Evolutionary conservation across 2,797 vertebrate genomes (phyloP), one percentile per base, ranked within the genome.

Genomic region (Acanthurus tractus): DNA sequence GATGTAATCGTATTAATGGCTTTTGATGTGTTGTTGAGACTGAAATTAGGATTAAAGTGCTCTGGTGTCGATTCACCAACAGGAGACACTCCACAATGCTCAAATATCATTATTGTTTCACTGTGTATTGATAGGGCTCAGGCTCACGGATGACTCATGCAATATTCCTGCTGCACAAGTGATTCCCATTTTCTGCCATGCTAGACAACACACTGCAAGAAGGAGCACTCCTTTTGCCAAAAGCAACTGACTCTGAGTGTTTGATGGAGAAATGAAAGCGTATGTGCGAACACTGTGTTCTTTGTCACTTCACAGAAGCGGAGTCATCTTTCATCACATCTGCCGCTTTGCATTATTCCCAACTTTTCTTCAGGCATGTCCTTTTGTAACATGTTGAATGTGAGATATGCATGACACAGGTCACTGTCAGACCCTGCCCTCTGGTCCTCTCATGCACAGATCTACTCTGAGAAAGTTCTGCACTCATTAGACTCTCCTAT

Each of bases 361-460:
- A 72, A 69, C 85, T 81, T 82, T 45, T 79, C 88, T 91, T 54
- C 67, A 25, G 80, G 88, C 84, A 52, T 74, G 76, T 88, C 42
- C 69, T 85, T 87, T 86, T 78, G 77, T 78, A 73, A 77, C 52
- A 57, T 69, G 71, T 50, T 81, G 48, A 82, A 76, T 66, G 70
- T 76, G 89, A 90, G 72, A 75, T 86, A 90, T 79, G 57, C 67
- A 66, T 92, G 79, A 83, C 69, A 66, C 52, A 78, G 78, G 83
- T 76, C 10, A 4, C 63, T 63, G 78, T 80, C 82, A 74, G 22
- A 64, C 58, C 48, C 45, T 77, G 22, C 64, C 77, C 78, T 72
- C 77, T 64, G 57, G 76, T 34, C 63, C 12, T 44, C 70, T 55
- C 17, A 57, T 13, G 20, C 77, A 85, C 75, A 36, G 48, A 84